Conservation (phyloP, 1,140 invertebrate genomes). For the Macrostomum lignano region DNA sequence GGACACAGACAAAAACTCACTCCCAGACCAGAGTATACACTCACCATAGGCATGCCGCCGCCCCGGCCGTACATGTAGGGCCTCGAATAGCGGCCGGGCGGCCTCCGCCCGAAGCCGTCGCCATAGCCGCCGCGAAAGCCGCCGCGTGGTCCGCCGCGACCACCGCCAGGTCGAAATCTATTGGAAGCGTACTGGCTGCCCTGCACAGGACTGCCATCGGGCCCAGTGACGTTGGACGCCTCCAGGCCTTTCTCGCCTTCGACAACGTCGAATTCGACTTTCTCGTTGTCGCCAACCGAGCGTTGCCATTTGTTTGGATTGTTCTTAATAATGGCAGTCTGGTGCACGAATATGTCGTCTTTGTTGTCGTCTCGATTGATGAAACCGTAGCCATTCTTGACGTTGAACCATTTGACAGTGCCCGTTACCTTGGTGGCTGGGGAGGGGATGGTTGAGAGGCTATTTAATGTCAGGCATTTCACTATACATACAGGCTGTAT, state of each 20-base stretch:
- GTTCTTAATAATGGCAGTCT: slow-evolving; percentile 7
- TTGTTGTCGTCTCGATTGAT: slow-evolving; percentile 6
- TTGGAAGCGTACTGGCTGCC: slow-evolving; percentile 6
- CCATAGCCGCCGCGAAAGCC: too few relatives aligned
- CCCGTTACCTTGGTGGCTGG: slow-evolving; percentile 50
- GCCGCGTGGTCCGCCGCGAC: too few relatives aligned
- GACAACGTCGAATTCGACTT: slow-evolving; percentile 8
- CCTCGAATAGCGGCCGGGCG: too few relatives aligned
- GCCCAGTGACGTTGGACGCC: slow-evolving; percentile 6
- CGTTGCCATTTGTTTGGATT: slow-evolving; percentile 7
- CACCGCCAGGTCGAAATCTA: too few relatives aligned
- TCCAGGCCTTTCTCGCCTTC: slow-evolving; percentile 8
- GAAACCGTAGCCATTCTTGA: slow-evolving; percentile 19
- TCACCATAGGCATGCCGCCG: too few relatives aligned
- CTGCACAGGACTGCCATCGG: slow-evolving; percentile 7
- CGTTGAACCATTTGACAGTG: slow-evolving; percentile 89
- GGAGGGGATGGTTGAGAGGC: too few relatives aligned
- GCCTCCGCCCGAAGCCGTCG: too few relatives aligned
- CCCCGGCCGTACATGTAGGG: too few relatives aligned
- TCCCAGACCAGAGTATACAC: too few relatives aligned
- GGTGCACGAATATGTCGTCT: slow-evolving; percentile 9
- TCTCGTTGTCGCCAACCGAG: slow-evolving; percentile 7
- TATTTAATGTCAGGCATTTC: too few relatives aligned
- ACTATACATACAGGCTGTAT: too few relatives aligned
- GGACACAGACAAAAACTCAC: too few relatives aligned